A percentile compares a stretch with the other conserved stretches of the same genome.
phyloP scores from a whole-genome alignment of 2,797 vertebrate species.

The Poeciliopsis paucimaculata region DNA sequence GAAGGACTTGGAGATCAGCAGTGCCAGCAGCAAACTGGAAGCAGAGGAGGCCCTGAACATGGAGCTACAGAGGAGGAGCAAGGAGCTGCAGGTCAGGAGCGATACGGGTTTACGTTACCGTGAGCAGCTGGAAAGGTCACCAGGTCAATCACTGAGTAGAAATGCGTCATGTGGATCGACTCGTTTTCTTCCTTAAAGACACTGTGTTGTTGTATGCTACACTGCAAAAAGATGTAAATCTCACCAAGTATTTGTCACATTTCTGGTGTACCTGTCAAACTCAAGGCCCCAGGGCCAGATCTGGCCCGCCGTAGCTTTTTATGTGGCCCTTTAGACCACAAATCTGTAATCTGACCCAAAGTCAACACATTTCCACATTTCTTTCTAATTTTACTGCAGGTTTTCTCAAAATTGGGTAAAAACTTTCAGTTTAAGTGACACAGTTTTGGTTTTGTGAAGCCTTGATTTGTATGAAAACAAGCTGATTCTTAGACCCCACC shows the following conservation, averaged over 20 bases:
- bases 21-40: slow-evolving; percentile 75
- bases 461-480: not conserved
- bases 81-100: slow-evolving; percentile 79
- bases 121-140: not conserved
- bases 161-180: not conserved
- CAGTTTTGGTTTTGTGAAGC: not conserved
- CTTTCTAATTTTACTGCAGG: no score
- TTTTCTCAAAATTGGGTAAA: no score
- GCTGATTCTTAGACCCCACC: not conserved
- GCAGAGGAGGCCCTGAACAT: slow-evolving; percentile 75
- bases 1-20: slow-evolving; percentile 82
- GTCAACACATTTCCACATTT: no score
- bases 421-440: no score
- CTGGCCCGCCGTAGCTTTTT: no score
- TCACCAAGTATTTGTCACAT: no score
- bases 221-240: no score
- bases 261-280: no score
- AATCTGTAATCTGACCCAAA: no score
- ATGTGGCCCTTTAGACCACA: no score
- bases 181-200: not conserved
- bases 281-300: no score
- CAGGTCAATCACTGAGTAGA: not conserved
- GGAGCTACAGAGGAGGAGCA: slow-evolving; percentile 79
- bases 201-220: not conserved
- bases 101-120: not conserved